phyloP scores from a whole-genome alignment of 1,140 invertebrate species.

The Bilobella aurantiaca region DNA sequence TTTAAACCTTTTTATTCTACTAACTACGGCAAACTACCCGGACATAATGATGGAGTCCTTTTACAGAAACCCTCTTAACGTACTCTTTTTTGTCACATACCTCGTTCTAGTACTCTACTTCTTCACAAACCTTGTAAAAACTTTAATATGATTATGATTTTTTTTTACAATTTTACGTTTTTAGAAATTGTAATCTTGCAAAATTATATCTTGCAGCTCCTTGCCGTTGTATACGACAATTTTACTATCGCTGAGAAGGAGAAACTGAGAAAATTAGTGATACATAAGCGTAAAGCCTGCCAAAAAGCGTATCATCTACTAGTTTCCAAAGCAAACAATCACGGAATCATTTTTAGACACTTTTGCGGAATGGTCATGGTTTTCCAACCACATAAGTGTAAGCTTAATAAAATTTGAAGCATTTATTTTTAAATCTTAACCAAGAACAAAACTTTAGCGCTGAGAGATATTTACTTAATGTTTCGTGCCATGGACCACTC shows the following conservation, averaged over 20 bases:
- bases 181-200: slow-evolving; percentile 24
- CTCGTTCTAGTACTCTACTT: slow-evolving; percentile 74
- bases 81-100: slow-evolving; percentile 78
- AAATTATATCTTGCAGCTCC: slow-evolving; percentile 49
- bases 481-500: slow-evolving; percentile 67
- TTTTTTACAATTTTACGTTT: background rate
- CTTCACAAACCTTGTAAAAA: slow-evolving; percentile 73
- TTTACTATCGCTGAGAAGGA: slow-evolving; percentile 78
- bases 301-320: slow-evolving; percentile 68
- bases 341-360: slow-evolving; percentile 58
- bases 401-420: slow-evolving; percentile 12
- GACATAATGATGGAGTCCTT: slow-evolving; percentile 92
- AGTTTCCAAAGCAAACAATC: slow-evolving; percentile 57
- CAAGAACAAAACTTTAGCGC: no score
- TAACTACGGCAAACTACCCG: slow-evolving; percentile 85
- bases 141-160: background rate
- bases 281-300: slow-evolving; percentile 73
- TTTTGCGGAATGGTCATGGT: slow-evolving; percentile 52
- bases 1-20: slow-evolving; percentile 76
- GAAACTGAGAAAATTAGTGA: slow-evolving; percentile 71
- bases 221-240: slow-evolving; percentile 82
- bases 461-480: slow-evolving; percentile 63
- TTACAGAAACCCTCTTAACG: slow-evolving; percentile 59
- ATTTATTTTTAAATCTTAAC: no score
- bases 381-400: slow-evolving; percentile 29